Percentiles rank a stretch among this genome's conserved stretches.
These are phyloP conservation scores for Blastomussa wellsi DNA, from an alignment of 92 coral and sea anemone genomes.

Conservation along the genomic window DNA sequence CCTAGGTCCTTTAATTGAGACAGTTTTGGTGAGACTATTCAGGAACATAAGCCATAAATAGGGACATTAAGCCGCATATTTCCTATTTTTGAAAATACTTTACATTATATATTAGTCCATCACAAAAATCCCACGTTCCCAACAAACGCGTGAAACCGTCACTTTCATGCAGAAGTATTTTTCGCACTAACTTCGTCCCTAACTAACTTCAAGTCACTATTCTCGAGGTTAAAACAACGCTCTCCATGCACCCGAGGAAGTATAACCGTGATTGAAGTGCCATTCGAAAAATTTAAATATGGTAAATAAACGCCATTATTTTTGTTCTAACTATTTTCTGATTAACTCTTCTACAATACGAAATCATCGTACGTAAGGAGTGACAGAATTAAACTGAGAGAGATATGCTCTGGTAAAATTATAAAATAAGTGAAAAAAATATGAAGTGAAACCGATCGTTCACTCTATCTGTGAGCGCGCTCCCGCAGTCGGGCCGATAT, in stretches of 20 bases:
- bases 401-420: background rate
- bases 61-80: background rate
- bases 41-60: background rate
- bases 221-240: too few species aligned
- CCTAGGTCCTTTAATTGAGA: too few species aligned
- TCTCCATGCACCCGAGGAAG: background rate
- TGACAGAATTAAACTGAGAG: background rate
- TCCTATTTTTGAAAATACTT: background rate
- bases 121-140: background rate
- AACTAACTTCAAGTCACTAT: background rate
- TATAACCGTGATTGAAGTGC: background rate
- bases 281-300: background rate
- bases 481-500: slow-evolving; percentile 12
- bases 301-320: too few species aligned
- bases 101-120: too few species aligned
- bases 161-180: background rate
- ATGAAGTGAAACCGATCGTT: background rate
- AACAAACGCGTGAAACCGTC: background rate
- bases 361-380: background rate
- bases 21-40: background rate
- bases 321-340: background rate
- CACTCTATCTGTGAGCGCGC: background rate
- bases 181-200: too few species aligned
- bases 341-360: background rate
- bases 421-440: background rate